phyloP scores from a whole-genome alignment of 2,113 vertebrate species.

The Peromyscus maniculatus region DNA sequence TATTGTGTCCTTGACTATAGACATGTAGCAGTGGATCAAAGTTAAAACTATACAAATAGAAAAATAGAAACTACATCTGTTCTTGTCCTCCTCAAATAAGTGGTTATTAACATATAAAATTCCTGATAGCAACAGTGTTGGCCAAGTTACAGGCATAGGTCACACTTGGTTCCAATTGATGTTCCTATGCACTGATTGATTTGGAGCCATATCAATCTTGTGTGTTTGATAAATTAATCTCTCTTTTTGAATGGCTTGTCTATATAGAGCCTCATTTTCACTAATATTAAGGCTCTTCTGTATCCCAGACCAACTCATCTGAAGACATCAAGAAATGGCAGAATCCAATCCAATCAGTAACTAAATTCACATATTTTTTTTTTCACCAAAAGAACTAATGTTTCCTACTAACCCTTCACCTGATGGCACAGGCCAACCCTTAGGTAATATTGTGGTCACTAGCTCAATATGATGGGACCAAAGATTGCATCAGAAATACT shows the following conservation, averaged over 20 bases:
- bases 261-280: conserved; percentile 82
- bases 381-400: conserved; percentile 79
- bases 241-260: conserved; percentile 76
- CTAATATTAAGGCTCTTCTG: conserved; percentile 81
- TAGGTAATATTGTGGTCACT: conserved; percentile 22
- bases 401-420: conserved; percentile 81
- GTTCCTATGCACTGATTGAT: conserved; percentile 4
- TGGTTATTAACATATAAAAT: conserved; percentile 30
- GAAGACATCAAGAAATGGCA: conserved; percentile 69
- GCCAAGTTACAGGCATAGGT: conserved; percentile 33
- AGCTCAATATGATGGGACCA: conserved; percentile 41
- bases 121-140: conserved; percentile 6
- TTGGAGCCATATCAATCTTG: conserved; percentile 6
- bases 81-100: neutral
- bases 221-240: conserved; percentile 80
- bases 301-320: neutral
- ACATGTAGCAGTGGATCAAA: conserved; percentile 49
- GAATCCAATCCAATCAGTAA: conserved; percentile 69
- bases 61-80: neutral
- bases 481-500: conserved; percentile 62
- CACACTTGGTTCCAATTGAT: conserved; percentile 36
- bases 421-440: conserved; percentile 76
- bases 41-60: conserved; percentile 50
- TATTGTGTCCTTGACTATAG: conserved; percentile 60
- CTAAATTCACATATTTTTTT: conserved; percentile 79